Conservation (phyloP, 2,888 invertebrate genomes). For the Leptinotarsa rubiginosa region DNA sequence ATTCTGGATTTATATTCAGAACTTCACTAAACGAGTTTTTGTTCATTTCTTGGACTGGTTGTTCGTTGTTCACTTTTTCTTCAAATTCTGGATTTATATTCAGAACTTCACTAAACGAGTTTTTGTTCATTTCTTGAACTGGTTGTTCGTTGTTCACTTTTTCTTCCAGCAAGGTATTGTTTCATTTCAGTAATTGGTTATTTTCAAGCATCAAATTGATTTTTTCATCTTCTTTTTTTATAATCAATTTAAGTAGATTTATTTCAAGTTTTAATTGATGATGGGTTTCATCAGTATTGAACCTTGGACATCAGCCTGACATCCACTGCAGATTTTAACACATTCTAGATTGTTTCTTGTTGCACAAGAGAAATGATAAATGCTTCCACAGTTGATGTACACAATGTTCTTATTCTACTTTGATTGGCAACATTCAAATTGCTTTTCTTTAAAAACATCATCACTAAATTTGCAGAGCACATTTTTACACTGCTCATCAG, state of each 20-base stretch:
- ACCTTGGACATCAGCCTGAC: neutral
- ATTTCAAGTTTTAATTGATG: slow-evolving; percentile 17
- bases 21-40: slow-evolving; percentile 24
- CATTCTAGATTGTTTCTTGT: slow-evolving; percentile 1
- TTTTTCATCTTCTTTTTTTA: slow-evolving; percentile 20
- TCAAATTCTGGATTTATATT: slow-evolving; percentile 21
- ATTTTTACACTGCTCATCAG: neutral
- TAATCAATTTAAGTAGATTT: slow-evolving; percentile 21
- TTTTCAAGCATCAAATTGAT: slow-evolving; percentile 19
- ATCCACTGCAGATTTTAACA: neutral
- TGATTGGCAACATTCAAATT: neutral
- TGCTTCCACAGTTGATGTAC: neutral
- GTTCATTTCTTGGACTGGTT: slow-evolving; percentile 13
- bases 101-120: slow-evolving; percentile 24
- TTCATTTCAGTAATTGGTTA: slow-evolving; percentile 12
- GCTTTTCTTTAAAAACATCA: neutral
- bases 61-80: too few species aligned
- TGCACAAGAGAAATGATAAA: slow-evolving; percentile 3
- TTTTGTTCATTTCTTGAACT: slow-evolving; percentile 22
- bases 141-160: slow-evolving; percentile 5
- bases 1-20: slow-evolving; percentile 22
- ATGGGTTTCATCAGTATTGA: neutral
- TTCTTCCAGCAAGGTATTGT: slow-evolving; percentile 18
- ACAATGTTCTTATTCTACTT: neutral
- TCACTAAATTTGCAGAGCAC: slow-evolving; percentile 4